Evolutionary conservation across 2,113 vertebrate species (phyloP).

Genomic region (Spea bombifrons): DNA sequence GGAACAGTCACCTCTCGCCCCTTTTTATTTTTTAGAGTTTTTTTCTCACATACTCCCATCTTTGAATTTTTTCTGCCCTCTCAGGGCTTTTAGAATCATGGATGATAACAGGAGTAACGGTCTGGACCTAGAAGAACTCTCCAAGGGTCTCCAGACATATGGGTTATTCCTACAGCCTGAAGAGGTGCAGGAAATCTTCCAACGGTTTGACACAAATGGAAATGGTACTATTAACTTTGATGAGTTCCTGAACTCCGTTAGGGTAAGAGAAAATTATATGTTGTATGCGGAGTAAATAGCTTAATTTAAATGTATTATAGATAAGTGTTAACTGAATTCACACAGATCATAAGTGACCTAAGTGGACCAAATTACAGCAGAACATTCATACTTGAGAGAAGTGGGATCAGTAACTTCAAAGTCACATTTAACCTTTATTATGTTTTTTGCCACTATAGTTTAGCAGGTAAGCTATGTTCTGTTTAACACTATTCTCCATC

Average conservation of each 20-base stretch:
- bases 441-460: too few relatives aligned
- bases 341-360: too few relatives aligned
- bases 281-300: too few relatives aligned
- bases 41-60: fast-evolving
- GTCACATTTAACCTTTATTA: too few relatives aligned
- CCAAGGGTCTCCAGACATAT: constrained; percentile 57
- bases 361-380: too few relatives aligned
- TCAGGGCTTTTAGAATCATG: constrained; percentile 66
- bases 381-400: too few relatives aligned
- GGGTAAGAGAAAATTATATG: constrained; percentile 54
- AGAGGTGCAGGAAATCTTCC: constrained; percentile 57
- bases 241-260: constrained; percentile 64
- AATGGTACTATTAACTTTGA: constrained; percentile 63
- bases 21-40: background rate
- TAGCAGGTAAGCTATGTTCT: too few relatives aligned
- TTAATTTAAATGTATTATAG: too few relatives aligned
- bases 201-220: constrained; percentile 59
- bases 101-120: constrained; percentile 60
- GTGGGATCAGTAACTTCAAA: too few relatives aligned
- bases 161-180: constrained; percentile 55
- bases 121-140: constrained; percentile 62
- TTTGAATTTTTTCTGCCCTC: too few relatives aligned
- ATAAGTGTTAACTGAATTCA: too few relatives aligned
- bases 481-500: too few relatives aligned
- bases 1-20: background rate